Base-by-base conservation (phyloP, 2,113 vertebrate species). In the Leptosomus discolor region DNA sequence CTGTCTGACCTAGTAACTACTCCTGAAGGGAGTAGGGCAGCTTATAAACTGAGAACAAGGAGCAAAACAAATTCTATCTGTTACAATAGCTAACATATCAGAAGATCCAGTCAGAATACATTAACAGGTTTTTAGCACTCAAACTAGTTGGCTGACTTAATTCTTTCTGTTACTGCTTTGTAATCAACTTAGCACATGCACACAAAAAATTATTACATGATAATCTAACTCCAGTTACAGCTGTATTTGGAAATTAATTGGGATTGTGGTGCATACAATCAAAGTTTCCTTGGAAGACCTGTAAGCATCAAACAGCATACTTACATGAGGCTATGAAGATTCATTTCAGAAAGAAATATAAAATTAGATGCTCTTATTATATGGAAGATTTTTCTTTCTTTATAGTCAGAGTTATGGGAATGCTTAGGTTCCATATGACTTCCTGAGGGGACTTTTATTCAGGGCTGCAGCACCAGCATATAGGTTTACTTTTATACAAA, bases 391-490 rank as follows among this genome's bases (percentile, higher is more conserved):
- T 79, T 90, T 77, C 54, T 74, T 92, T 53, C 86, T 92, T 76
- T 92, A 14, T 69, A 75, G 60, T 87, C 43, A 65, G 86, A 85
- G 82, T 64, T 95, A 32, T 63, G 48, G 24, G 50, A 93, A 16
- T 73, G 61, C 43, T 85, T 57, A 50, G 37, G 53, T 39, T 82
- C 88, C 91, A 37, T 83, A 65, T 86, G 78, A 57, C 74, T 94
- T 95, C 15, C 43, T 70, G 48, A 87, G 45, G 71, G 74, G 15
- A 50, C 56, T 93, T 80, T 51, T 88, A 63, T 91, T 95, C 30
- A 73, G 74, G 54, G 56, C 70, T 97, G 69, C 87, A 96, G 94
- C 84, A 97, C 92, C 91, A 97, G 82, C 78, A 37, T 93, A 67
- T 93, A 94, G 92, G 74, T 97, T 96, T 96, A 92, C 95, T 88